phyloP scores from a whole-genome alignment of 2,113 vertebrate species.

The Pseudopodoces humilis region DNA sequence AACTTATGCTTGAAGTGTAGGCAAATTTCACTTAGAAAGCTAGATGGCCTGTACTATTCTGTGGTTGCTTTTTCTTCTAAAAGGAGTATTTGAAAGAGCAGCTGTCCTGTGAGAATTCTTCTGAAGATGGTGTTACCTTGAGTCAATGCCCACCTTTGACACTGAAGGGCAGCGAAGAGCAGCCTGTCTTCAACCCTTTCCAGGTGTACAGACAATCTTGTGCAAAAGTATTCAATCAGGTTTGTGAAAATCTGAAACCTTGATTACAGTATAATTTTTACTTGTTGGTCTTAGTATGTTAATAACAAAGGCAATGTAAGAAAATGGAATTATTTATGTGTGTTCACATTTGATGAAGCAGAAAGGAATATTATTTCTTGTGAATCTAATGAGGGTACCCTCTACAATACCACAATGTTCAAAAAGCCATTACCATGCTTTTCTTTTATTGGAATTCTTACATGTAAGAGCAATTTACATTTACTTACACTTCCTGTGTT shows the following conservation, averaged over 20 bases:
- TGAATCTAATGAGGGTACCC: not conserved
- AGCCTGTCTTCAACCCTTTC: constrained; percentile 83
- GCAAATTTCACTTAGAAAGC: not conserved
- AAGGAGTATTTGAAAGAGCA: constrained; percentile 85
- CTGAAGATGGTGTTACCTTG: constrained; percentile 21
- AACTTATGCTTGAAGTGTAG: not conserved
- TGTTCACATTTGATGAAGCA: not conserved
- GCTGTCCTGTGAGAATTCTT: constrained; percentile 66
- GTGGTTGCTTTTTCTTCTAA: not conserved
- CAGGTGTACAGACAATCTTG: constrained; percentile 78
- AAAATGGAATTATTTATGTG: not conserved
- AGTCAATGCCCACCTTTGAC: constrained; percentile 62
- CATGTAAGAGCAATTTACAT: not conserved
- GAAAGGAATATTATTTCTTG: not conserved
- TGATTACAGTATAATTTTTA: not conserved
- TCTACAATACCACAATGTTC: not conserved
- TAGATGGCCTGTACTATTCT: not conserved
- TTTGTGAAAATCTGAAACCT: constrained; percentile 67
- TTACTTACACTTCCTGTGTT: not conserved
- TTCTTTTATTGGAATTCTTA: not conserved
- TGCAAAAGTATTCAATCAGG: constrained; percentile 84
- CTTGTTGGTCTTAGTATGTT: not conserved
- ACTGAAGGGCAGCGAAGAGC: constrained; percentile 29
- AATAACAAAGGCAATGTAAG: not conserved
- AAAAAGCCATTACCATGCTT: not conserved